phyloP scores from a whole-genome alignment of 2,113 vertebrate species.

The Ptilorrhoa leucosticta region DNA sequence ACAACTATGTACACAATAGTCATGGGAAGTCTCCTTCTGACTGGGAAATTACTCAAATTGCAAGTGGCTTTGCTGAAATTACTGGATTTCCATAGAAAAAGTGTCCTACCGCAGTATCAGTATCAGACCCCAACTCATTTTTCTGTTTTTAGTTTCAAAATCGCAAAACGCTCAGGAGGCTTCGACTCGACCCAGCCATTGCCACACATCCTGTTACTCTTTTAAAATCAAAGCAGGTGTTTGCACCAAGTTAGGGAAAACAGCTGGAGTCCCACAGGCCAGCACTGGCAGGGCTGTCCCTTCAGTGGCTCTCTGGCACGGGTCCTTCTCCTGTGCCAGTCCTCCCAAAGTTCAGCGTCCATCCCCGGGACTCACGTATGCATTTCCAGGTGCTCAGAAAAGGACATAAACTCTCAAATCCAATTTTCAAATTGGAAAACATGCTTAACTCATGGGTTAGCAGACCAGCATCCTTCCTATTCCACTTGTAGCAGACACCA shows the following conservation, averaged over 20 bases:
- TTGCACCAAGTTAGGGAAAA: background rate
- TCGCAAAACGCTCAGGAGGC: background rate
- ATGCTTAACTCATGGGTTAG: background rate
- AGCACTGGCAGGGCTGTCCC: background rate
- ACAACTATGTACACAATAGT: background rate
- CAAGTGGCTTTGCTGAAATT: background rate
- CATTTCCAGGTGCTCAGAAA: background rate
- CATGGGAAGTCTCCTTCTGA: background rate
- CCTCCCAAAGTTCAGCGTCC: background rate
- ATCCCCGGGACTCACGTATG: accelerated
- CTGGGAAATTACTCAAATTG: background rate
- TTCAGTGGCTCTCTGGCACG: no score
- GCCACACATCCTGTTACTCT: background rate
- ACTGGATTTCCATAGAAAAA: background rate
- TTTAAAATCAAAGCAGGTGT: background rate
- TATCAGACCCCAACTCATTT: background rate
- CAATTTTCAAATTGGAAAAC: background rate
- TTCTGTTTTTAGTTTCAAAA: background rate
- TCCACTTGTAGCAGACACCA: background rate
- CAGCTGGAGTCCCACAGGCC: background rate
- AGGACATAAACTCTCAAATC: background rate
- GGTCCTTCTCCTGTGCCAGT: no score
- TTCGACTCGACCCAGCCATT: background rate
- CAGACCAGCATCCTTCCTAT: background rate
- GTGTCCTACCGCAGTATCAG: background rate